Conservation (phyloP, 2,797 vertebrate genomes). For the Poecilia picta region DNA sequence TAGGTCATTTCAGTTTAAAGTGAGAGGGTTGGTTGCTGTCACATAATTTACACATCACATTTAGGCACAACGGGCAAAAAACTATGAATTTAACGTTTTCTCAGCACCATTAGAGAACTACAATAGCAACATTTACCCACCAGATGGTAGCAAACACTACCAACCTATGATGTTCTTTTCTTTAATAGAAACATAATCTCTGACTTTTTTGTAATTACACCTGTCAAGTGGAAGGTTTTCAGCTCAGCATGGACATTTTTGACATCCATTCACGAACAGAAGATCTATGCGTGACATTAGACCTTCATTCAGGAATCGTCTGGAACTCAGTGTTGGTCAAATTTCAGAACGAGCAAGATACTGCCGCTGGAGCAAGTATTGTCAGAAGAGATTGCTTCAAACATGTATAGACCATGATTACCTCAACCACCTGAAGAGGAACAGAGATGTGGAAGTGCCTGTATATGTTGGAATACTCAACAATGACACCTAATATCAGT, state of each 20-base stretch:
- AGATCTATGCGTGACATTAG: neutral
- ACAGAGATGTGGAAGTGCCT: neutral
- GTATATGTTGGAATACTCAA: neutral
- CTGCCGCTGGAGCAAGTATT: neutral
- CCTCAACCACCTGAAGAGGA: neutral
- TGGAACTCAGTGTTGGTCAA: neutral
- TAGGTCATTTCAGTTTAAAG: neutral
- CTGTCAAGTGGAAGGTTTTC: neutral
- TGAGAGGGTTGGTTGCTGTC: neutral
- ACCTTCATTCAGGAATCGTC: neutral
- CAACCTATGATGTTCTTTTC: neutral
- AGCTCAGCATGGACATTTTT: neutral
- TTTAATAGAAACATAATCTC: neutral
- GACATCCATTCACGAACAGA: neutral
- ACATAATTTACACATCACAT: neutral
- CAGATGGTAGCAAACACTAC: neutral
- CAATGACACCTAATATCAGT: neutral
- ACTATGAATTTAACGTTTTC: neutral
- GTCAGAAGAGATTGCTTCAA: neutral
- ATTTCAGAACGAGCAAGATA: neutral
- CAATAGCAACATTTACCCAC: constrained; percentile 2
- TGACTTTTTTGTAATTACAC: neutral
- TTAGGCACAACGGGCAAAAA: neutral
- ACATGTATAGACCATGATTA: neutral
- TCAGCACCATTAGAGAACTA: neutral